These are phyloP conservation scores for Nipponia nippon DNA, from an alignment of 2,113 vertebrate species.

Conservation along the genomic window DNA sequence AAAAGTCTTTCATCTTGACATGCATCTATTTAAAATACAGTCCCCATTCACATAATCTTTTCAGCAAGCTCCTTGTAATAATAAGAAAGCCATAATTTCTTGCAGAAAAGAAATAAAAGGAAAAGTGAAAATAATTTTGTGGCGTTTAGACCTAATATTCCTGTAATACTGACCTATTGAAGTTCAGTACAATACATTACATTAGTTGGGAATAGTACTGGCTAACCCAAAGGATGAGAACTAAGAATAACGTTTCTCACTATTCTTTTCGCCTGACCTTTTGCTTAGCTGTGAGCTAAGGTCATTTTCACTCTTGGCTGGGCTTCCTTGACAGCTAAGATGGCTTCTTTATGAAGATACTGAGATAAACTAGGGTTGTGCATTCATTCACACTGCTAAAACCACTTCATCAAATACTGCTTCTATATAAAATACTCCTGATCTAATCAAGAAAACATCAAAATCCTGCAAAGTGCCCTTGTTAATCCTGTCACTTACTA, in stretches of 20 bases:
- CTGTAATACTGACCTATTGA: not conserved
- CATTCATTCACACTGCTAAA: constrained; percentile 63
- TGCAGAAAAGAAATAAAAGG: not conserved
- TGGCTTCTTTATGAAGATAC: constrained; percentile 69
- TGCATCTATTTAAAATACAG: not conserved
- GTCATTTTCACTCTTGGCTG: constrained; percentile 77
- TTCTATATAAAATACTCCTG: constrained; percentile 62
- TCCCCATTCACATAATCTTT: not conserved
- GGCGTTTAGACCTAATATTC: not conserved
- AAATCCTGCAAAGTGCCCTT: constrained; percentile 57
- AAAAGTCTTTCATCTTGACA: not conserved
- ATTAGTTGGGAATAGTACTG: not conserved
- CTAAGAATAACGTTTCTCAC: constrained; percentile 14
- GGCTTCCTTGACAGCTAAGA: constrained; percentile 65
- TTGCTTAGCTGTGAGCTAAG: constrained; percentile 72
- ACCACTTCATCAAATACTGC: constrained; percentile 65
- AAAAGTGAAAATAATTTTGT: not conserved
- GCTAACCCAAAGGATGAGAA: constrained; percentile 5
- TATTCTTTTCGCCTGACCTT: constrained; percentile 70
- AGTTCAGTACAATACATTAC: not conserved
- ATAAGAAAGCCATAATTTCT: not conserved
- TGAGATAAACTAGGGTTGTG: constrained; percentile 62
- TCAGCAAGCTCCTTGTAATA: not conserved
- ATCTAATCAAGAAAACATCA: constrained; percentile 73
- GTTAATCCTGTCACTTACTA: constrained; percentile 70